Evolutionary conservation across 2,113 vertebrate genomes (phyloP), one percentile per base, ranked within the genome.

Genomic region (Spilogale gracilis): DNA sequence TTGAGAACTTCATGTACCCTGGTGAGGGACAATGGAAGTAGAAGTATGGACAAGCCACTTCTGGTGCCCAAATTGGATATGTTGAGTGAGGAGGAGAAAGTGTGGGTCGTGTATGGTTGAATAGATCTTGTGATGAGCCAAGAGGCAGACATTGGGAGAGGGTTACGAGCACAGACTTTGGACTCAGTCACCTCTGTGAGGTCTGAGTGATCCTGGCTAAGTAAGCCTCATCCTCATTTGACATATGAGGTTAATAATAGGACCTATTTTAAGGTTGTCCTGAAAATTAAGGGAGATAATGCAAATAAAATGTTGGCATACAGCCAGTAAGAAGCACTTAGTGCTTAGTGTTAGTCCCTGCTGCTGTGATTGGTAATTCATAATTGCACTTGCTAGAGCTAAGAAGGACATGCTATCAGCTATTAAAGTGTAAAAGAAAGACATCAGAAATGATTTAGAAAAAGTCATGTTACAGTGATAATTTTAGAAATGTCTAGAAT

Each of bases 61-160:
- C 71, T 1, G 9, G 63, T 2, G 16, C 85, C 54, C 61, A 17
- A 0, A n/a, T 14, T 30, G 23, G 9, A 52, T 2, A 3, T 18
- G 25, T 17, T 32, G 25, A n/a, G 38, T 3, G 60, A 71, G 52
- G 2, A 61, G 14, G 25, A 23, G 16, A 2, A 18, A 5, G 18
- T 9, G 14, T 2, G 9, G 27, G n/a, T 21, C 89, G 27, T 9
- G 2, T n/a, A 14, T 3, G 4, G 13, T 25, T 23, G 45, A 43
- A 32, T 2, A 17, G 63, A 48, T 38, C 16, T 50, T 0, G 69
- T 9, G 32, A 50, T 6, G 21, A 7, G 38, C 79, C 1, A 14
- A 1, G 0, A 67, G 18, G 38, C 54, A 18, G n/a, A 25, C 13
- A 0, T 2, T 12, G 20, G 2, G 38, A 1, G 0, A 30, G 52